Evolutionary conservation across 1,140 invertebrate genomes (phyloP).

Genomic region (Tribolium madens): DNA sequence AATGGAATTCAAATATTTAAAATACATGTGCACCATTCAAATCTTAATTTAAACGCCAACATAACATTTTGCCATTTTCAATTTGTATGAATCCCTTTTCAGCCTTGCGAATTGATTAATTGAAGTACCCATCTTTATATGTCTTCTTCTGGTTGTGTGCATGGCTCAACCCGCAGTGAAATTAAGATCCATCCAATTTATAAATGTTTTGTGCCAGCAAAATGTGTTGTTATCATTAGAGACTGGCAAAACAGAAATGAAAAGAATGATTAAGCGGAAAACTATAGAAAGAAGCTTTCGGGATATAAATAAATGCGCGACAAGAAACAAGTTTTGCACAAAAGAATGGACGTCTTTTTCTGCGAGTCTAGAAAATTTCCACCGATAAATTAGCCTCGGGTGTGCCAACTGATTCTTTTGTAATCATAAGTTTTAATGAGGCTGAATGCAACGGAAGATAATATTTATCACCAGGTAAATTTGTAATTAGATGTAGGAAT

Average conservation of each 20-base stretch:
- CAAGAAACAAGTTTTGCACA: slow-evolving; percentile 4
- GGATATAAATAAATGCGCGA: neutral
- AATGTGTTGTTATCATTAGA: neutral
- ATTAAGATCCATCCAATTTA: neutral
- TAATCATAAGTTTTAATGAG: slow-evolving; percentile 7
- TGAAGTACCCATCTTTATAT: neutral
- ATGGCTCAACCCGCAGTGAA: neutral
- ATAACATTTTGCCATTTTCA: neutral
- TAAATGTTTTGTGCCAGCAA: too few relatives aligned
- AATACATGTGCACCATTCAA: neutral
- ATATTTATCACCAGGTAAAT: neutral
- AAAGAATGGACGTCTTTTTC: slow-evolving; percentile 4
- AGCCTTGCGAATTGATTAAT: neutral
- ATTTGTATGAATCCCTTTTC: neutral
- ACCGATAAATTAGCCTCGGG: slow-evolving; percentile 5
- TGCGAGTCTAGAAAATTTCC: neutral
- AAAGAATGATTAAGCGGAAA: neutral
- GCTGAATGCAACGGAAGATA: neutral
- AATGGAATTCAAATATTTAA: neutral
- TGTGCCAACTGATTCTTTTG: slow-evolving; percentile 11
- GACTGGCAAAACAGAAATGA: neutral
- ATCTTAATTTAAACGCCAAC: neutral
- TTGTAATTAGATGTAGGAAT: neutral
- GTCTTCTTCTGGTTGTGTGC: neutral
- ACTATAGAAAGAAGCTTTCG: slow-evolving; percentile 3